These are phyloP conservation scores for Ceratina calcarata DNA, from an alignment of 1,140 invertebrate genomes.

Conservation along the genomic window DNA sequence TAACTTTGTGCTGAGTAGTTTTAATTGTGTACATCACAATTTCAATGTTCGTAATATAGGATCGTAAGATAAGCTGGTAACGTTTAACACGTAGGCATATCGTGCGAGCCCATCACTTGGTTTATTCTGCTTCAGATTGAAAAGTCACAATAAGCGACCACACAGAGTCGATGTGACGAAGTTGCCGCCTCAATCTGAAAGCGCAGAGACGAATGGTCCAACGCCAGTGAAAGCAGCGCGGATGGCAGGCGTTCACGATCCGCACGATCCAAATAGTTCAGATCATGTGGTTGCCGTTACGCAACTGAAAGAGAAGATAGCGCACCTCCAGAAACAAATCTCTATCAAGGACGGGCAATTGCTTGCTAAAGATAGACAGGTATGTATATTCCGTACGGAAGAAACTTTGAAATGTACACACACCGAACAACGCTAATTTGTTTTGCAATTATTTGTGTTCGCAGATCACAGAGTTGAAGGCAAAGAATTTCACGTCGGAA, in stretches of 20 bases:
- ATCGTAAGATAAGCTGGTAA: conserved; percentile 20
- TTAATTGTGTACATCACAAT: conserved; percentile 35
- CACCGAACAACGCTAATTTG: neutral
- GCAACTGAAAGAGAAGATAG: conserved; percentile 96
- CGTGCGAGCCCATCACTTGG: neutral
- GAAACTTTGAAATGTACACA: neutral
- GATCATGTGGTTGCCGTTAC: conserved; percentile 97
- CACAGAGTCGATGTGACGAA: conserved; percentile 88
- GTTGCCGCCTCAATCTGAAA: conserved; percentile 77
- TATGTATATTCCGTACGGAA: conserved; percentile 72
- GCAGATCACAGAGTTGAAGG: conserved; percentile 96
- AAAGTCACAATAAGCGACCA: conserved; percentile 87
- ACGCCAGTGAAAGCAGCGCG: conserved; percentile 79
- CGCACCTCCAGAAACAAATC: conserved; percentile 94
- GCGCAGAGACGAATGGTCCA: conserved; percentile 75
- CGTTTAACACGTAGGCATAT: neutral
- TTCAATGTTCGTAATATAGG: conserved; percentile 4
- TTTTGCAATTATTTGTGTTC: conserved; percentile 1
- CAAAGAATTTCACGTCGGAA: conserved; percentile 93
- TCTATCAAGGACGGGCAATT: conserved; percentile 92
- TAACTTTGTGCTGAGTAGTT: conserved; percentile 44
- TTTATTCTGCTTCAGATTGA: conserved; percentile 77
- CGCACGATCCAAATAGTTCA: conserved; percentile 90
- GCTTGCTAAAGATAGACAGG: conserved; percentile 94
- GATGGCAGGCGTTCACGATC: conserved; percentile 75